Evolutionary conservation across 2,888 invertebrate genomes (phyloP), one percentile per base, ranked within the genome.

Genomic region (Crepidodera aurea): DNA sequence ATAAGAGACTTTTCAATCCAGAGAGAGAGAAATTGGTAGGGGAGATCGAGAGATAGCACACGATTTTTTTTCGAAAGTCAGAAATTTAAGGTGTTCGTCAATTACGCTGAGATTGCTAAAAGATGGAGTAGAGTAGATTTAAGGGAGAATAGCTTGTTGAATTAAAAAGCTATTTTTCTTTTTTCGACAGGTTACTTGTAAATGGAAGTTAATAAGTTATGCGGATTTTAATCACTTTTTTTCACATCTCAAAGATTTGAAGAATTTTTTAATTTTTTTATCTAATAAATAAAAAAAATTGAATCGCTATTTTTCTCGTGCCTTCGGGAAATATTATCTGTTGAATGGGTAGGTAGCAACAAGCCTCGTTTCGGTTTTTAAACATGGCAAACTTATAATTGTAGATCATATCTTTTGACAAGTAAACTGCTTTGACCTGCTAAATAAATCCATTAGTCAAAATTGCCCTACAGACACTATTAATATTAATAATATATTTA

Each of bases 1-100:
- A 62, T 51, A 56, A 62, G 44, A 46, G 29, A 46, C 29, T 61
- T 55, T 61, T 61, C 60, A 61, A 61, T 61, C 25, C 57, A 53
- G 39, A 29, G 29, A 27, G 29, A 5, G 32, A 34, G 32, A 44
- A 57, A 42, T 32, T 39, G 50, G 50, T 50, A 46, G 65, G 64
- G 65, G 44, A 62, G 65, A 62, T 62, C 34, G 19, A 6, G 29
- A 57, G 65, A 65, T 65, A 62, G 13, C 15, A 34, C 65, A 65
- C 60, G 60, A 25, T 34, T 32, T 51, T 37, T 42, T 44, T 44
- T 29, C 13, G 13, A 40, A 10, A 27, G 27, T 54, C 15, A 22
- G 29, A 50, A 50, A 27, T 44, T 40, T 12, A 54, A 55, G 55
- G 55, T 55, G 55, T 55, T 55, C 44, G 39, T 55, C 55, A 55